phyloP scores from a whole-genome alignment of 2,888 invertebrate genomes.

The Drosophila fungiperda region DNA sequence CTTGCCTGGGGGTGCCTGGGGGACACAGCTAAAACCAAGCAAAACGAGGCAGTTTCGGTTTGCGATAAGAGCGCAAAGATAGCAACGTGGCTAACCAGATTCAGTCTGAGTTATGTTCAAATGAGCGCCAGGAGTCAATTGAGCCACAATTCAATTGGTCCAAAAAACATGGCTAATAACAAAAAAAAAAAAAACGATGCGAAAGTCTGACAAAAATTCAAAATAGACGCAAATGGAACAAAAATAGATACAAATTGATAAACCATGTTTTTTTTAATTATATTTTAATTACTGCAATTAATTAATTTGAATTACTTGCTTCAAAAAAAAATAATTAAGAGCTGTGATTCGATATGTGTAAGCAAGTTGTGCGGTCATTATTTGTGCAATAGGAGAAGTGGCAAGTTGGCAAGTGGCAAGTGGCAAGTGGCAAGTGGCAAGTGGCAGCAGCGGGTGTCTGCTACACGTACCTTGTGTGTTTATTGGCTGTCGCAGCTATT shows the following conservation, averaged over 20 bases:
- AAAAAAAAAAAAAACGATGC: not conserved
- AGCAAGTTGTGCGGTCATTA: too few species aligned
- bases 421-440: not conserved
- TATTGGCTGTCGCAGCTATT: constrained; percentile 43
- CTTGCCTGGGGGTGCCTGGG: not conserved
- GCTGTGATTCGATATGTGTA: not conserved
- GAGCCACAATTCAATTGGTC: constrained; percentile 36
- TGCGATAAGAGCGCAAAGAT: constrained; percentile 32
- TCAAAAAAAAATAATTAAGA: not conserved
- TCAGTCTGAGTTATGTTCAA: constrained; percentile 22
- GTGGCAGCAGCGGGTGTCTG: constrained; percentile 26
- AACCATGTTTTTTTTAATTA: too few species aligned
- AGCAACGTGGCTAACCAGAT: constrained; percentile 24
- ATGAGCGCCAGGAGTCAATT: constrained; percentile 7
- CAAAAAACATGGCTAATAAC: constrained; percentile 2
- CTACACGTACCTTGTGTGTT: constrained; percentile 14
- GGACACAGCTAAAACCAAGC: not conserved
- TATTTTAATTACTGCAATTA: not conserved
- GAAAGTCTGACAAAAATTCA: not conserved
- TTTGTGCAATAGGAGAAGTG: not conserved
- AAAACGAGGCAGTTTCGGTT: constrained; percentile 17
- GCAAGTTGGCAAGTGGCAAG: not conserved
- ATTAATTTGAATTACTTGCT: not conserved
- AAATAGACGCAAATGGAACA: not conserved
- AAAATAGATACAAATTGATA: not conserved